Percentiles rank a stretch among this genome's conserved stretches.
These are phyloP conservation scores for Scaptomyza tumidula DNA, from an alignment of 2,888 invertebrate genomes.

Conservation along the genomic window DNA sequence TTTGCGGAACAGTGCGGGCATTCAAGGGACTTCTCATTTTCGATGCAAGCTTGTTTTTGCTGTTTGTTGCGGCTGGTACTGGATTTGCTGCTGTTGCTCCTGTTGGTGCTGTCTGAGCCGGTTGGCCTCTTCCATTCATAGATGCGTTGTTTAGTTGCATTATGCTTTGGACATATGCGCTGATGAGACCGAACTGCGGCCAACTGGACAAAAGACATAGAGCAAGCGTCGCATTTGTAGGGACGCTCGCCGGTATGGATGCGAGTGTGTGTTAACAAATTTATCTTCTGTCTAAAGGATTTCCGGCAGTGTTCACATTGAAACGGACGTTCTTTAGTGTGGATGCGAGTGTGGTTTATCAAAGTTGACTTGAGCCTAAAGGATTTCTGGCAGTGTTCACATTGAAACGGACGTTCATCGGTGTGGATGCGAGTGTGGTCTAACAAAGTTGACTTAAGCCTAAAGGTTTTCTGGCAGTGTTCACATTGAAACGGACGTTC, in stretches of 20 bases:
- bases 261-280: slow-evolving; percentile 18
- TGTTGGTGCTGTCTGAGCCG: too few species aligned
- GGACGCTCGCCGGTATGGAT: slow-evolving; percentile 34
- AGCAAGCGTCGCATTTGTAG: slow-evolving; percentile 9
- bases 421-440: slow-evolving; percentile 35
- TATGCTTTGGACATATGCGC: neutral
- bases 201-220: neutral
- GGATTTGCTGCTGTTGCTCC: too few species aligned
- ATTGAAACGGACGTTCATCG: slow-evolving; percentile 26
- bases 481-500: slow-evolving; percentile 24
- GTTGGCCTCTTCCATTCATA: too few species aligned
- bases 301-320: slow-evolving; percentile 21
- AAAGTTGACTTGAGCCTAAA: slow-evolving; percentile 5
- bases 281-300: neutral
- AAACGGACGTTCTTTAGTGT: slow-evolving; percentile 30
- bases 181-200: neutral
- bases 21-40: too few species aligned
- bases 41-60: neutral
- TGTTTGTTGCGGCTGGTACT: too few species aligned
- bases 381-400: slow-evolving; percentile 10
- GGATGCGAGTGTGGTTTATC: slow-evolving; percentile 15
- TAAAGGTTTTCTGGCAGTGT: slow-evolving; percentile 19
- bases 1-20: neutral
- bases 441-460: neutral
- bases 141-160: too few species aligned